A percentile compares a stretch with the other conserved stretches of the same genome.
These are phyloP conservation scores for Philopotamus ludificatus DNA, from an alignment of 1,140 invertebrate species.

Conservation along the genomic window DNA sequence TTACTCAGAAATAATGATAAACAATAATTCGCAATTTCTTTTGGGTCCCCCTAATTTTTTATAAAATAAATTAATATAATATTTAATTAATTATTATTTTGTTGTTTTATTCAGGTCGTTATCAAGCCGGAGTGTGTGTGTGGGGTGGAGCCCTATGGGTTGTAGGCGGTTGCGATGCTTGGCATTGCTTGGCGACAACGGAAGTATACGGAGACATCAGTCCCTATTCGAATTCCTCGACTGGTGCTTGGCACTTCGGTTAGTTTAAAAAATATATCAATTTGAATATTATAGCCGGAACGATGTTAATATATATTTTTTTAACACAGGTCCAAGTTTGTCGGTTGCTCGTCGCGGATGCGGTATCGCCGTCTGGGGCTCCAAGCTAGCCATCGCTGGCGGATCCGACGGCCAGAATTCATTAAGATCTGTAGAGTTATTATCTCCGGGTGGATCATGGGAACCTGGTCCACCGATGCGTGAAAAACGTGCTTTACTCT, in stretches of 20 bases:
- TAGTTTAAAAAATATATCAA: conserved; percentile 1
- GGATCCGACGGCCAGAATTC: conserved; percentile 74
- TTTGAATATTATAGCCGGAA: conserved; percentile 52
- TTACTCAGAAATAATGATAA: too few relatives aligned
- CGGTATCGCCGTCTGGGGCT: conserved; percentile 65
- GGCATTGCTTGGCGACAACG: conserved; percentile 66
- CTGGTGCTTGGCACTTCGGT: conserved; percentile 38
- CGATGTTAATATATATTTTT: conserved; percentile 8
- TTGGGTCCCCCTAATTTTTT: too few relatives aligned
- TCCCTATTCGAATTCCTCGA: conserved; percentile 20
- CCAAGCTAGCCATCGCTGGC: conserved; percentile 65
- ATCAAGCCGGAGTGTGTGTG: conserved; percentile 73
- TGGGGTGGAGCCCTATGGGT: conserved; percentile 70
- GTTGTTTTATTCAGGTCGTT: conserved; percentile 64
- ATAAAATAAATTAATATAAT: too few relatives aligned
- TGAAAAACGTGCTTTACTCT: conserved; percentile 68
- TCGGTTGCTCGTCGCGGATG: conserved; percentile 63
- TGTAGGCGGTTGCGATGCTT: conserved; percentile 80
- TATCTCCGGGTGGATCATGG: conserved; percentile 44
- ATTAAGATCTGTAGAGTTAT: conserved; percentile 57
- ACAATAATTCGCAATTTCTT: too few relatives aligned
- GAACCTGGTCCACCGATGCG: conserved; percentile 67
- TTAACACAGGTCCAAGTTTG: conserved; percentile 50
- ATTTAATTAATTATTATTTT: too few relatives aligned
- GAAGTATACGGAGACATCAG: conserved; percentile 53